phyloP scores from a whole-genome alignment of 2,797 vertebrate species.

The Cynodonichthys magdalenae region DNA sequence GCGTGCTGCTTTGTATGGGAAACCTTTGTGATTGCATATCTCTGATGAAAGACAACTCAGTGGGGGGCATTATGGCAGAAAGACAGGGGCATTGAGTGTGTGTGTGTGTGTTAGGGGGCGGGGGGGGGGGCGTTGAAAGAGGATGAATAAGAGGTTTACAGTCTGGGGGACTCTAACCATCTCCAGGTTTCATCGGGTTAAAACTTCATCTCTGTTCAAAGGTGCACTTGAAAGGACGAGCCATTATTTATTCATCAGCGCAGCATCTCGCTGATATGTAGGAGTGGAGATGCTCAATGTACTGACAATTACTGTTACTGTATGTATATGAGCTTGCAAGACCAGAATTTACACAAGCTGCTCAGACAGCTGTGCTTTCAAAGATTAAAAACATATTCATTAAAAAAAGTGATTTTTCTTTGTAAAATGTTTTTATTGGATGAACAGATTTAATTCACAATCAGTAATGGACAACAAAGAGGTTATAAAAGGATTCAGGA shows the following conservation, averaged over 20 bases:
- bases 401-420: not conserved
- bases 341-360: constrained; percentile 20
- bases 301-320: constrained; percentile 53
- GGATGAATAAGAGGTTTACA: constrained; percentile 50
- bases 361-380: constrained; percentile 15
- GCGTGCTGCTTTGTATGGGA: constrained; percentile 34
- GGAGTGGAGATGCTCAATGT: constrained; percentile 51
- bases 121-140: constrained; percentile 29
- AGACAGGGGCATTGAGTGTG: not conserved
- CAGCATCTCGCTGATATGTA: constrained; percentile 57
- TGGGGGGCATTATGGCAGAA: constrained; percentile 45
- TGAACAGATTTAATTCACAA: constrained; percentile 9
- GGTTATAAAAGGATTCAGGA: not conserved
- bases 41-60: constrained; percentile 65
- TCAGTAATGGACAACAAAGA: constrained; percentile 6
- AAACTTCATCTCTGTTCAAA: constrained; percentile 68
- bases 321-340: constrained; percentile 30
- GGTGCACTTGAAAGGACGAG: constrained; percentile 69
- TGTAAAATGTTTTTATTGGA: not conserved
- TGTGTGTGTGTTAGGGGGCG: too few relatives aligned
- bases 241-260: constrained; percentile 75
- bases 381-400: not conserved
- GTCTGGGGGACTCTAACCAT: constrained; percentile 23
- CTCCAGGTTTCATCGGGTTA: constrained; percentile 66
- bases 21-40: constrained; percentile 66